phyloP scores from a whole-genome alignment of 2,888 invertebrate species.

The Nipponacmea schrenckii region DNA sequence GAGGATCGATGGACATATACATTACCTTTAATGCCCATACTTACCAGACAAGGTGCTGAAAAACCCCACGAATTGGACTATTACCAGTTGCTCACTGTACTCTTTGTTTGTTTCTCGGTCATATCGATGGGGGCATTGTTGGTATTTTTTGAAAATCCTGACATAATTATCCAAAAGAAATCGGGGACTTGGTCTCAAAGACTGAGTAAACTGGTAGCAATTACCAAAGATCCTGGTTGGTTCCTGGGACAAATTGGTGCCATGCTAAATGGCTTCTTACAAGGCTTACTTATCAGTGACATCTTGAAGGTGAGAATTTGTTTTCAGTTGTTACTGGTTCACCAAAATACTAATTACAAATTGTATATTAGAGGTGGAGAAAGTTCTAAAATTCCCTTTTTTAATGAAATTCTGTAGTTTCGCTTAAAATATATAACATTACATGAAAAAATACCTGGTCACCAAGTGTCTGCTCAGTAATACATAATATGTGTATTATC shows the following conservation, averaged over 20 bases:
- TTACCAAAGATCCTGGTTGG: conserved; percentile 45
- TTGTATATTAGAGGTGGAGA: too few relatives aligned
- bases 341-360: too few relatives aligned
- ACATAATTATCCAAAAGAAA: conserved; percentile 51
- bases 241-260: conserved; percentile 45
- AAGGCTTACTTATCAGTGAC: conserved; percentile 54
- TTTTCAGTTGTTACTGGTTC: too few relatives aligned
- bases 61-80: conserved; percentile 37
- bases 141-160: conserved; percentile 56
- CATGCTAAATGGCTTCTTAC: conserved; percentile 56
- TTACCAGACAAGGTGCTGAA: conserved; percentile 28
- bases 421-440: too few relatives aligned
- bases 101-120: conserved; percentile 51
- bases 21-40: conserved; percentile 35
- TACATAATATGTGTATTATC: too few relatives aligned
- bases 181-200: conserved; percentile 42
- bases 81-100: conserved; percentile 50
- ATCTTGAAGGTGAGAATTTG: conserved; percentile 50
- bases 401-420: too few relatives aligned
- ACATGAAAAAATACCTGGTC: too few relatives aligned
- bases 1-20: conserved; percentile 33
- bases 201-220: conserved; percentile 40
- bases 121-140: conserved; percentile 52
- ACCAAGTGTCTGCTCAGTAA: too few relatives aligned
- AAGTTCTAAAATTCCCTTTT: too few relatives aligned